Percentiles rank a stretch among this genome's conserved stretches.
Evolutionary conservation across 1,140 invertebrate genomes (phyloP).

Genomic region (Dreissena rostriformis): DNA sequence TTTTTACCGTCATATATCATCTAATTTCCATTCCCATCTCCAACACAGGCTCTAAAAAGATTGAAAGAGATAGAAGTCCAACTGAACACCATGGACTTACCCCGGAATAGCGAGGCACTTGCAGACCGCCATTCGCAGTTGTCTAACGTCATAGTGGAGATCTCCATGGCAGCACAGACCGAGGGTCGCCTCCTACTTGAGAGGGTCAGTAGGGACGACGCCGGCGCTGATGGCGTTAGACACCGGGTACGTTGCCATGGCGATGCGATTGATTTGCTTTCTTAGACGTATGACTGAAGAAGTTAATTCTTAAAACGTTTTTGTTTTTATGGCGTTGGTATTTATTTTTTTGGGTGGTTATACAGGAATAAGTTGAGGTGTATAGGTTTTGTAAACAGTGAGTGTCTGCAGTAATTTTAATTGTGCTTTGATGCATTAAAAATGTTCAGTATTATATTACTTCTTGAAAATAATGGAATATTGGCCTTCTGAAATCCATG

Average conservation of each 20-base stretch:
- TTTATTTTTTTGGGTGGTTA: too few species aligned
- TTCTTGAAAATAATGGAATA: too few species aligned
- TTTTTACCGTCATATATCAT: too few species aligned
- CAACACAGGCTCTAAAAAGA: slow-evolving; percentile 86
- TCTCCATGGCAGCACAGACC: slow-evolving; percentile 85
- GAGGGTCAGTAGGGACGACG: slow-evolving; percentile 85
- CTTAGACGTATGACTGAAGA: not conserved
- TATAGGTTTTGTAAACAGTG: too few species aligned
- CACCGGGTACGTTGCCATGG: slow-evolving; percentile 72
- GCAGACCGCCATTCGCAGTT: slow-evolving; percentile 87
- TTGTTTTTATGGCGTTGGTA: slow-evolving; percentile 24
- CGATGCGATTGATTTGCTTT: not conserved
- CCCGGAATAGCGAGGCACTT: slow-evolving; percentile 85
- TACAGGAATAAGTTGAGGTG: too few species aligned
- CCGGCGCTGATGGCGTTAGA: slow-evolving; percentile 86
- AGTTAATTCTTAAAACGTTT: slow-evolving; percentile 12
- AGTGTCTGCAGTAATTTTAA: too few species aligned
- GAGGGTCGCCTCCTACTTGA: slow-evolving; percentile 89
- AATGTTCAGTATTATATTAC: too few species aligned
- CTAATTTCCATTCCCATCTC: too few species aligned
- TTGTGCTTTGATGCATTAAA: too few species aligned
- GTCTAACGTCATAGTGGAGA: slow-evolving; percentile 85
- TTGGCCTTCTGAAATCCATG: too few species aligned
- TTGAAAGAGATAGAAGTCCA: slow-evolving; percentile 90
- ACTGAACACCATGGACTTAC: slow-evolving; percentile 85